Percentiles rank a stretch among this genome's conserved stretches.
Evolutionary conservation across 2,113 vertebrate genomes (phyloP).

Genomic region (Caracal caracal): DNA sequence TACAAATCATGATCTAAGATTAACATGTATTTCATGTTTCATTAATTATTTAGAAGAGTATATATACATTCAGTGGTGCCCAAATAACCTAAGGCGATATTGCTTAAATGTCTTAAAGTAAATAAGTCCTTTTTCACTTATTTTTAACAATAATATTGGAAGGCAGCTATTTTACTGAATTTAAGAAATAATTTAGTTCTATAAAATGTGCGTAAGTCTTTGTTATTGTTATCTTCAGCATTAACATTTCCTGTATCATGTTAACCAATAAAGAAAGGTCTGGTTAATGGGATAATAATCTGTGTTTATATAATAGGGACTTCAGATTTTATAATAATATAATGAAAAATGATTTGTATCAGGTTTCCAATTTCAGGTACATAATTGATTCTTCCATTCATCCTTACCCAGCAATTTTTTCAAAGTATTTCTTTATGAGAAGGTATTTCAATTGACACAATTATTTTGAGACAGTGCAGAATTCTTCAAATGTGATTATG

Average conservation of each 20-base stretch:
- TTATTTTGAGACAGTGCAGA: constrained; percentile 25
- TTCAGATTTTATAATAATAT: constrained; percentile 58
- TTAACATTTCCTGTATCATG: background rate
- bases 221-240: constrained; percentile 4
- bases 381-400: constrained; percentile 45
- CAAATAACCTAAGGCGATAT: background rate
- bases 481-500: constrained; percentile 3
- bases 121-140: background rate
- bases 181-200: background rate
- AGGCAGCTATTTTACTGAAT: background rate
- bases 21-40: background rate
- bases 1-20: background rate
- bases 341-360: constrained; percentile 59
- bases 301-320: constrained; percentile 7
- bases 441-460: constrained; percentile 34
- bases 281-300: constrained; percentile 42
- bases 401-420: background rate
- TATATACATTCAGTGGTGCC: rapidly evolving
- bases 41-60: background rate
- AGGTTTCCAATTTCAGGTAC: constrained; percentile 19
- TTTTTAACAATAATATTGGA: background rate
- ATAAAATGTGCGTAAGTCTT: background rate
- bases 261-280: background rate
- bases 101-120: background rate
- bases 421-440: constrained; percentile 33